A percentile compares a stretch with the other conserved stretches of the same genome.
Evolutionary conservation across 2,113 vertebrate genomes (phyloP).

Genomic region (Melanerpes formicivorus): DNA sequence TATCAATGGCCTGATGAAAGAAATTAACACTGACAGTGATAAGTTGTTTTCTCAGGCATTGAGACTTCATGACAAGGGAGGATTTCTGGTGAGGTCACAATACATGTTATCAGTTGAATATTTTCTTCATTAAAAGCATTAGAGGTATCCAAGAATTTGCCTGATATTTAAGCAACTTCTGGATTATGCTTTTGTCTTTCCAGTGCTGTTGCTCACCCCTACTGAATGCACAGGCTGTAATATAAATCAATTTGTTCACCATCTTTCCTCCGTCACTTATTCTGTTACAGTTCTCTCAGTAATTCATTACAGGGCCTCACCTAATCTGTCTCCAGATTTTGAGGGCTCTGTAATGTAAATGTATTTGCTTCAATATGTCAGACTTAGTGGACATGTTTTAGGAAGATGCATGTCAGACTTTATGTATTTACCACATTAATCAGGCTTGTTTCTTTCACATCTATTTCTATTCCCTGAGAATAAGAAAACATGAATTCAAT

Average conservation of each 20-base stretch:
- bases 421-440: constrained; percentile 37
- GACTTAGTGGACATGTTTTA: constrained; percentile 31
- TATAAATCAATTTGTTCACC: neutral
- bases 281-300: constrained; percentile 23
- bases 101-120: neutral
- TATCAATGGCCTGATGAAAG: constrained; percentile 63
- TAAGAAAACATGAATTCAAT: neutral
- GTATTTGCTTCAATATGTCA: constrained; percentile 52
- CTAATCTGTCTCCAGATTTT: constrained; percentile 23
- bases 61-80: constrained; percentile 22
- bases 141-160: neutral
- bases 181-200: neutral
- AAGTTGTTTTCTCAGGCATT: constrained; percentile 58
- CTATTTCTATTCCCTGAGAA: constrained; percentile 9
- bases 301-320: constrained; percentile 38
- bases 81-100: constrained; percentile 31
- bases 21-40: constrained; percentile 68
- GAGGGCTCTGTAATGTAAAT: constrained; percentile 30
- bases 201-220: neutral
- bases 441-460: constrained; percentile 1
- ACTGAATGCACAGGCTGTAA: neutral
- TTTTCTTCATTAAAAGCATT: constrained; percentile 18
- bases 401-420: constrained; percentile 34
- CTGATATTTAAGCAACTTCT: constrained; percentile 20
- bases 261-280: neutral